Percentiles rank a stretch among this genome's conserved stretches.
Evolutionary conservation across 1,140 invertebrate genomes (phyloP).

Genomic region (Yoshiicerus persimilis): DNA sequence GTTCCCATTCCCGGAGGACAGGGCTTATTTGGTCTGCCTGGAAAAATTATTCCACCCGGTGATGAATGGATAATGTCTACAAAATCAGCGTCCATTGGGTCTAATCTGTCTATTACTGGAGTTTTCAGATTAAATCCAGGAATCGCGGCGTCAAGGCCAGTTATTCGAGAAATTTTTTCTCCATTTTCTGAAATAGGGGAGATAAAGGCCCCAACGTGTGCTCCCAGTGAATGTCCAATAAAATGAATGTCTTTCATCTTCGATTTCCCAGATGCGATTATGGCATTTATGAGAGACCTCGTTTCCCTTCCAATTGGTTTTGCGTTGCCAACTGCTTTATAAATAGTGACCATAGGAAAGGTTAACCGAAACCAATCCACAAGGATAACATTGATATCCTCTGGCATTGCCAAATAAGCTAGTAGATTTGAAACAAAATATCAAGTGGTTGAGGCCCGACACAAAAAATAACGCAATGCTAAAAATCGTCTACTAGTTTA

Average conservation of each 20-base stretch:
- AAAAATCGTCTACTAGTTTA: too few species aligned
- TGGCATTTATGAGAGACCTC: neutral
- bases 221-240: neutral
- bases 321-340: neutral
- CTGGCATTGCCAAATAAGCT: neutral
- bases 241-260: neutral
- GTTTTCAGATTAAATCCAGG: neutral
- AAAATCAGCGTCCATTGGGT: neutral
- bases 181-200: neutral
- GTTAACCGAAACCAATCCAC: neutral
- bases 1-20: neutral
- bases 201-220: neutral
- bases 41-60: neutral
- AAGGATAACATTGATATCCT: neutral
- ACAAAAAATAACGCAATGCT: too few species aligned
- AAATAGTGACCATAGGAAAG: neutral
- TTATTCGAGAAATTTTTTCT: neutral
- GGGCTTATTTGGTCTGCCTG: neutral
- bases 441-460: too few species aligned
- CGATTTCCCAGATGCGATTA: neutral
- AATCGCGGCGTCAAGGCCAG: neutral
- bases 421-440: too few species aligned
- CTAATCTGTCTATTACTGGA: neutral
- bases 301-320: neutral
- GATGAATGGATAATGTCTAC: neutral